Percentiles rank a stretch among this genome's conserved stretches.
Evolutionary conservation across 2,888 invertebrate genomes (phyloP).

Genomic region (Eupithecia tripunctaria): DNA sequence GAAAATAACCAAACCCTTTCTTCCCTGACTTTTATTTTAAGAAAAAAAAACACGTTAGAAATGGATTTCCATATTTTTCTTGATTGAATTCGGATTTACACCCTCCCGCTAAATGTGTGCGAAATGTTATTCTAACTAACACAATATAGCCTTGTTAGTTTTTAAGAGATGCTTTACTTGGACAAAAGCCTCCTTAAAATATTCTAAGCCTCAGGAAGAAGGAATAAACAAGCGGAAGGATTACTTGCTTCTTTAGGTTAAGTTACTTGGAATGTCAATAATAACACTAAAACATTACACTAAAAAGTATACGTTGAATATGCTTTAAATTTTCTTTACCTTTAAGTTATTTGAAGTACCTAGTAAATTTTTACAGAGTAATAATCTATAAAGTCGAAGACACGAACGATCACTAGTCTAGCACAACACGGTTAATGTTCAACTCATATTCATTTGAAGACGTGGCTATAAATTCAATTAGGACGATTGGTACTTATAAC

Average conservation of each 20-base stretch:
- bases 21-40: no score
- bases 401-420: constrained; percentile 36
- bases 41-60: no score
- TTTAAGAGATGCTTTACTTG: not conserved
- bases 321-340: not conserved
- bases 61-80: no score
- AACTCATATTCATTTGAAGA: constrained; percentile 80
- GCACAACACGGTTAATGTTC: constrained; percentile 61
- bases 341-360: no score
- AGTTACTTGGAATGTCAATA: not conserved
- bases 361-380: not conserved
- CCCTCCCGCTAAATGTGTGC: no score
- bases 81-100: no score
- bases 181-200: not conserved
- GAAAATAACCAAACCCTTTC: no score
- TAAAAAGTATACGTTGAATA: not conserved
- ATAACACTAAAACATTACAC: not conserved
- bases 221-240: not conserved
- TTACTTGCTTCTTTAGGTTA: not conserved
- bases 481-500: constrained; percentile 57
- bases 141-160: not conserved
- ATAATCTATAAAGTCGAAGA: not conserved
- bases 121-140: not conserved
- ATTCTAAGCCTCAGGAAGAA: not conserved
- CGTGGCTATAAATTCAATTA: constrained; percentile 83